Conservation (phyloP, 1,140 invertebrate genomes). For the Platyscapa corneri region DNA sequence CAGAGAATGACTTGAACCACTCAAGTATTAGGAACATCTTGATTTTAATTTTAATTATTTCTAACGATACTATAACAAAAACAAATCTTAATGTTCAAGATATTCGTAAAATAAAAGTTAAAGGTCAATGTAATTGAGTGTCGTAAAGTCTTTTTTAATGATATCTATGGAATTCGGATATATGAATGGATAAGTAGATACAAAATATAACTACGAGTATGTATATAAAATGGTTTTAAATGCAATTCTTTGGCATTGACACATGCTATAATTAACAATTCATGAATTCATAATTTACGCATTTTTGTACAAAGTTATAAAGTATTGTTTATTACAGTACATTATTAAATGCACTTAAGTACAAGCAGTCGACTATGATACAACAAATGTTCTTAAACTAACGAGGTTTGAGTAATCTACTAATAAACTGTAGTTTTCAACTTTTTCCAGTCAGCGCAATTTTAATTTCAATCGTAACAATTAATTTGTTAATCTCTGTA, state of each 20-base stretch:
- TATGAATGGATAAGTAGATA: slow-evolving; percentile 38
- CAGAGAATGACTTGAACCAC: neutral
- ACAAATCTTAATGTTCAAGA: slow-evolving; percentile 12
- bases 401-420: slow-evolving; percentile 17
- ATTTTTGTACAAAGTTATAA: slow-evolving; percentile 45
- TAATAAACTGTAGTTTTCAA: slow-evolving; percentile 12
- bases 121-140: slow-evolving; percentile 12
- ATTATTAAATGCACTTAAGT: slow-evolving; percentile 43
- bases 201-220: slow-evolving; percentile 32
- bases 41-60: slow-evolving; percentile 1
- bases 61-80: slow-evolving; percentile 29
- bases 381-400: slow-evolving; percentile 9
- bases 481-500: slow-evolving; percentile 1
- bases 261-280: slow-evolving; percentile 55
- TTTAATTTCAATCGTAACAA: slow-evolving; percentile 19
- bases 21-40: slow-evolving; percentile 33
- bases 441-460: slow-evolving; percentile 17
- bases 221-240: slow-evolving; percentile 59
- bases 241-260: slow-evolving; percentile 69
- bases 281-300: slow-evolving; percentile 31
- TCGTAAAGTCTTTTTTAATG: slow-evolving; percentile 31
- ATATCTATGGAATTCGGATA: slow-evolving; percentile 35
- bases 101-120: neutral
- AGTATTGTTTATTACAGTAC: slow-evolving; percentile 42
- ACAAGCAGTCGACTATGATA: slow-evolving; percentile 45